Evolutionary conservation across 2,888 invertebrate genomes (phyloP), one percentile per base, ranked within the genome.

Genomic region (Seira ritae): DNA sequence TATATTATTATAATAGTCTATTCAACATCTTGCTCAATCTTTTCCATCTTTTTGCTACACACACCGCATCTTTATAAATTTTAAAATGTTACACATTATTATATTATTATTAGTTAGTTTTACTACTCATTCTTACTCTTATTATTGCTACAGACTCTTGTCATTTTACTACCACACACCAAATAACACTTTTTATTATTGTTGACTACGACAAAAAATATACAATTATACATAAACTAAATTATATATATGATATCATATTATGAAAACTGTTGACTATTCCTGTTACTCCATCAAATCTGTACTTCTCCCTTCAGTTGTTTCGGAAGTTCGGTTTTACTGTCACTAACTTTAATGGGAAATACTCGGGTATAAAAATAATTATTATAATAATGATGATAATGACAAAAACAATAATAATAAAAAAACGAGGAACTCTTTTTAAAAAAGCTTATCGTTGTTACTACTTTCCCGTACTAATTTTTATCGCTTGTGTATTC

Each of bases 41-140:
- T 87, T 87, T 85, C 84, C 87, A 87, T 87, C 87, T 81, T 85
- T 86, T 87, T 87, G 85, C 85, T 85, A 85, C 80, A 80, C 80
- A 80, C 80, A 74, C 74, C 65, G 80, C 80, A 31, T 31, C 31
- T 31, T 31, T 4, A 4, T 4, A 31, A 31, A 31, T 31, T 31
- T 31, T 31, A 31, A 31, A 31, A 31, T 31, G 31, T 31, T 31
- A 31, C 31, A 31, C n/a, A n/a, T n/a, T n/a, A n/a, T n/a, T n/a
- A n/a, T n/a, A n/a, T n/a, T n/a, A n/a, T 4, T 8, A 31, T 31
- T 31, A 31, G 31, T 31, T 31, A 31, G 31, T 31, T 31, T 31
- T 31, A 70, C 69, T 42, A 50, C 46, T n/a, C 70, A 66, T 22
- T 69, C 69, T 8, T 66, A 70, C 68, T 70, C 70, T 50, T 70